Evolutionary conservation across 2,797 vertebrate species (phyloP).

Genomic region (Melanitta fusca): DNA sequence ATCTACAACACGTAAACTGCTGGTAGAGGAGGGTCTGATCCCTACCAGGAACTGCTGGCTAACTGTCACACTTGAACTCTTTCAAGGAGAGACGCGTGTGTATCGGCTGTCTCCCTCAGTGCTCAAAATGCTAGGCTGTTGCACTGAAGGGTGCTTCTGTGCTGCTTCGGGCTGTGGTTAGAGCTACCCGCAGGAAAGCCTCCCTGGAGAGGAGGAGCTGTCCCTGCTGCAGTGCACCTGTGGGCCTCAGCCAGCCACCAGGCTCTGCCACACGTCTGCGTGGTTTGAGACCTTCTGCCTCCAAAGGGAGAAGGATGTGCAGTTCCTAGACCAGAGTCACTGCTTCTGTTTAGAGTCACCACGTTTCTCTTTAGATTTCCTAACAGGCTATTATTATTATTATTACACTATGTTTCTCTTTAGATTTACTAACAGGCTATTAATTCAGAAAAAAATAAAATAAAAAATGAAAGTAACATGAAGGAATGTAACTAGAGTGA

Average conservation of each 20-base stretch:
- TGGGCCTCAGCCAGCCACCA: rapidly evolving
- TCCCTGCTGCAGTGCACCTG: neutral
- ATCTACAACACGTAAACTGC: neutral
- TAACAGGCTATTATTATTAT: too few species aligned
- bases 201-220: neutral
- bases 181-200: neutral
- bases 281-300: rapidly evolving
- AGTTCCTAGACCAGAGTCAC: too few species aligned
- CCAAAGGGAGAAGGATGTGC: neutral
- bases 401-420: neutral
- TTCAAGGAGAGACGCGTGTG: neutral
- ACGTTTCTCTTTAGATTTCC: too few species aligned
- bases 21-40: neutral
- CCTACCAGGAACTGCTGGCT: neutral
- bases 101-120: neutral
- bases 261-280: rapidly evolving
- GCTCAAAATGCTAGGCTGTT: neutral
- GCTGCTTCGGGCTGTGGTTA: rapidly evolving
- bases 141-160: rapidly evolving
- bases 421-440: neutral
- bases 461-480: neutral
- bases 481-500: neutral
- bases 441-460: neutral
- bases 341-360: too few species aligned
- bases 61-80: neutral